Evolutionary conservation across 1,140 invertebrate genomes (phyloP).

Genomic region (Aphaenogaster rudis): DNA sequence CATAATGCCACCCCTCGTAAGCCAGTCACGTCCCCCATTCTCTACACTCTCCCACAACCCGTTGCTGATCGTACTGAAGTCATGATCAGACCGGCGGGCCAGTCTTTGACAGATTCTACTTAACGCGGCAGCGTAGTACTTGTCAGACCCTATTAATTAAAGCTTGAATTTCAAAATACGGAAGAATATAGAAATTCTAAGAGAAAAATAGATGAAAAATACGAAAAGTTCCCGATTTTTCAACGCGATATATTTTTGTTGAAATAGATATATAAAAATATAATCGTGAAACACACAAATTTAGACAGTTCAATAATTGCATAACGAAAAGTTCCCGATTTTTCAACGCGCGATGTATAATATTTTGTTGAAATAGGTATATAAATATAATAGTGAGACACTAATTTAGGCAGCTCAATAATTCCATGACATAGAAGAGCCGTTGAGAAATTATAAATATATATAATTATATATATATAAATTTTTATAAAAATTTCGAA

Average conservation of each 20-base stretch:
- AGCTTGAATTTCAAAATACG: not conserved
- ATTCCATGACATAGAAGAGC: not conserved
- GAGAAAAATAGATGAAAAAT: not conserved
- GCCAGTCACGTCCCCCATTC: slow-evolving; percentile 83
- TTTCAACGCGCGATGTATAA: not conserved
- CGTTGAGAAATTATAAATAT: not conserved
- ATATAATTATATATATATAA: not conserved
- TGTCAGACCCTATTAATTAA: slow-evolving; percentile 79
- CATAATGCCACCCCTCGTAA: slow-evolving; percentile 82
- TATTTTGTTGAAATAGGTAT: not conserved
- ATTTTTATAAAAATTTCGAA: not conserved
- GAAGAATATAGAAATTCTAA: not conserved
- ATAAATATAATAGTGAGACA: not conserved
- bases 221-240: not conserved
- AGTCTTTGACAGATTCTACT: slow-evolving; percentile 69
- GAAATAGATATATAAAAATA: not conserved
- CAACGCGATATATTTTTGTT: not conserved
- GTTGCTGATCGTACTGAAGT: slow-evolving; percentile 74
- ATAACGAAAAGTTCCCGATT: not conserved
- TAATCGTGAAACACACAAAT: not conserved
- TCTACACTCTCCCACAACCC: slow-evolving; percentile 74
- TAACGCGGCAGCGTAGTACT: slow-evolving; percentile 41
- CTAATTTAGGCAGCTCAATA: not conserved
- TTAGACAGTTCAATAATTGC: not conserved
- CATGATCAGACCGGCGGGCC: slow-evolving; percentile 65